These are phyloP conservation scores for Ephestia elutella DNA, from an alignment of 1,140 invertebrate genomes.

Conservation along the genomic window DNA sequence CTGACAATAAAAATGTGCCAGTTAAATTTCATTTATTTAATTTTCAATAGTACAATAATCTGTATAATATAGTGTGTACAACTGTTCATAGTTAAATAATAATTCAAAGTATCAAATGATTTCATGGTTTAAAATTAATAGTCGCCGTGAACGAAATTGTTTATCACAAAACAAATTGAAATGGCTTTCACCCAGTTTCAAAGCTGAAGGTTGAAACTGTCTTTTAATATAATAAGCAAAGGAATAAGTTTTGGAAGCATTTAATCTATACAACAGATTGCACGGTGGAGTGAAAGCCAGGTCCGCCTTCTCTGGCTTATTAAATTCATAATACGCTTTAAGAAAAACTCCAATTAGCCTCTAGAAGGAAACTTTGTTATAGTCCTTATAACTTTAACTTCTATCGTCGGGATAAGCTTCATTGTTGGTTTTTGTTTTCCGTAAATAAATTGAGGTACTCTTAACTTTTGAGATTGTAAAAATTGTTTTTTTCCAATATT, in stretches of 20 bases:
- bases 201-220: not conserved
- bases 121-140: not conserved
- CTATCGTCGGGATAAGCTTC: not conserved
- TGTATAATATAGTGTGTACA: no score
- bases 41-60: no score
- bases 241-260: constrained; percentile 20
- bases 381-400: constrained; percentile 12
- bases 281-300: constrained; percentile 18
- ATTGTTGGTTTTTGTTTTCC: not conserved
- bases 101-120: no score
- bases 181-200: not conserved
- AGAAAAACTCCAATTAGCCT: constrained; percentile 34
- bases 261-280: constrained; percentile 25
- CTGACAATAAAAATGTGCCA: no score
- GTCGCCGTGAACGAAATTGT: no score
- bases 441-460: not conserved
- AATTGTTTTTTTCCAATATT: not conserved
- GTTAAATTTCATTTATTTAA: no score
- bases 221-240: not conserved
- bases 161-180: not conserved
- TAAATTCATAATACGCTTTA: constrained; percentile 25
- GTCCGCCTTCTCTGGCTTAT: constrained; percentile 18
- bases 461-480: not conserved
- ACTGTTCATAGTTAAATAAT: no score
- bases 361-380: constrained; percentile 18